Base-by-base conservation (phyloP, 2,797 vertebrate genomes). In the Pteronotus mesoamericanus region DNA sequence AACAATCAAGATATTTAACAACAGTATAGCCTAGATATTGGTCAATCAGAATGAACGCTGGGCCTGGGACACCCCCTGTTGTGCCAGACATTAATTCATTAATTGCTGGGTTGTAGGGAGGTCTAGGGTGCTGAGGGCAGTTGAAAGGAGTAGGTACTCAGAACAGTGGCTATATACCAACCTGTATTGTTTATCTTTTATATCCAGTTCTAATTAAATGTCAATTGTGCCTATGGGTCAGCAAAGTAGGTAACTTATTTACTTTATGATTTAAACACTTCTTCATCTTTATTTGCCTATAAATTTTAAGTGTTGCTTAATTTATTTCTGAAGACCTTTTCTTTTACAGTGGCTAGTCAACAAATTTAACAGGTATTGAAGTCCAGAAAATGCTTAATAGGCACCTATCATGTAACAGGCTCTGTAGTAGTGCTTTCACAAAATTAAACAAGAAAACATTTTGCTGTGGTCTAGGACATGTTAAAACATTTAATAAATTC, bases 281-380 rank as follows among this genome's bases (percentile, higher is more conserved):
- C 37, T 75, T 83, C 59, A 83, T 92, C 24, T 86, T 53, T 44
- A 61, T 44, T 92, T 87, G 32, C 32, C 59, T 86, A 59, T 83
- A 83, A 79, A 24, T 11, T n/a, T 72, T 59, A 77, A 59, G 21
- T 68, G 26, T 66, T 68, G 37, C 21, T 92, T 89, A 83, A 46
- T 84, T 93, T 66, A 86, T 51, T 94, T 88, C 42, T 91, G 74
- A 92, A 78, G 59, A 66, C 6, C 29, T 61, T 82, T 74, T 83
- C 72, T 87, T 57, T 95, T 89, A 82, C 21, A 68, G 48, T 59
- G n/a, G 24, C 8, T 32, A 34, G 29, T 42, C 34, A 82, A 82
- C 9, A 75, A 87, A 55, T 59, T 68, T 55, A 84, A 86, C 4
- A 78, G 39, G 37, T 64, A 75, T 14, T 51, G 22, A 94, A 90